These are phyloP conservation scores for Prosopocoilus inquinatus DNA, from an alignment of 2,888 invertebrate genomes.

Conservation along the genomic window DNA sequence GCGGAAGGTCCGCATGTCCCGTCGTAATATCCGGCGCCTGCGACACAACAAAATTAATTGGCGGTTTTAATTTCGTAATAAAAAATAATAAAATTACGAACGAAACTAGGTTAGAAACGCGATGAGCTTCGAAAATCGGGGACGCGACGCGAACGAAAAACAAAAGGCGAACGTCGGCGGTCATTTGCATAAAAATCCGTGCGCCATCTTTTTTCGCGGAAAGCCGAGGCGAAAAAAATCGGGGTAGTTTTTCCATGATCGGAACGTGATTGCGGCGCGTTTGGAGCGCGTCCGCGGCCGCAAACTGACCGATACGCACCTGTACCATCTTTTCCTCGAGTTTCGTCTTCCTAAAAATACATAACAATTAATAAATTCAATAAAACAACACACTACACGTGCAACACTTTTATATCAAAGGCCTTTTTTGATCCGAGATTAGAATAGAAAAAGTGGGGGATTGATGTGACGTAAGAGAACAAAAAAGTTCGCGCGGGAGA, in stretches of 20 bases:
- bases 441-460: conserved; percentile 26
- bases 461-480: conserved; percentile 22
- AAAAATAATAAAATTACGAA: background rate
- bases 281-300: conserved; percentile 9
- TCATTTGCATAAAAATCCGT: conserved; percentile 43
- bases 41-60: too few relatives aligned
- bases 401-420: conserved; percentile 43
- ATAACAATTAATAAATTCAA: conserved; percentile 38
- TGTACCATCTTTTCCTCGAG: conserved; percentile 36
- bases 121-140: background rate
- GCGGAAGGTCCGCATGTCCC: conserved; percentile 70
- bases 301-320: conserved; percentile 32
- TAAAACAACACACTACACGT: conserved; percentile 41
- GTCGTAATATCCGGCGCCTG: conserved; percentile 56
- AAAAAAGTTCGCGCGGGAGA: conserved; percentile 17
- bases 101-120: conserved; percentile 7
- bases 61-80: background rate
- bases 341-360: conserved; percentile 35
- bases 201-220: conserved; percentile 44
- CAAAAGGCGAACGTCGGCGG: conserved; percentile 8
- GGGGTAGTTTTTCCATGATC: conserved; percentile 34
- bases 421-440: conserved; percentile 38
- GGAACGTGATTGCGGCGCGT: conserved; percentile 20
- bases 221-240: conserved; percentile 38
- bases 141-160: background rate